Percentiles rank a stretch among this genome's conserved stretches.
Conservation (phyloP, 2,797 vertebrate genomes). For the Brachyrhaphis roseni region DNA sequence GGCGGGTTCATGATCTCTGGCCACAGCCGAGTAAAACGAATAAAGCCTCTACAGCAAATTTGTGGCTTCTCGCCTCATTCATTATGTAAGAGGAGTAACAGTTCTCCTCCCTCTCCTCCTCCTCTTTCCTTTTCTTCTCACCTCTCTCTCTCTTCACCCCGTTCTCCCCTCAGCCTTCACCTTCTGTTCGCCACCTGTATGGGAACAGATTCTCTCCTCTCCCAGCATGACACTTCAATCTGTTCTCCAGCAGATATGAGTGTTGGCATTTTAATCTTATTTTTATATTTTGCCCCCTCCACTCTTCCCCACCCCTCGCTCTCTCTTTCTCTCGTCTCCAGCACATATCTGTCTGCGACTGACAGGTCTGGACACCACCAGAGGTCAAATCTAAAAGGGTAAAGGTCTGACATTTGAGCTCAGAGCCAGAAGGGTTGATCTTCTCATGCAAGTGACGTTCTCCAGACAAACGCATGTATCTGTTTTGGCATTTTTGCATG, state of each 20-base stretch:
- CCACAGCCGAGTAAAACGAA: conserved; percentile 33
- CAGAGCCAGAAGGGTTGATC: conserved; percentile 55
- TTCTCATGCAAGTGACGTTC: conserved; percentile 44
- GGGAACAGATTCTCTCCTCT: conserved; percentile 74
- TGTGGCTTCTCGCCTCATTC: conserved; percentile 68
- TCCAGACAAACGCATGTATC: conserved; percentile 11
- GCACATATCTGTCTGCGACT: conserved; percentile 47
- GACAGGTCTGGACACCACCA: conserved; percentile 59
- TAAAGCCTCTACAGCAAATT: conserved; percentile 53
- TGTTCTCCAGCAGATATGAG: conserved; percentile 57
- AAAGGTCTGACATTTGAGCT: conserved; percentile 82
- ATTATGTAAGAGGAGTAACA: conserved; percentile 75
- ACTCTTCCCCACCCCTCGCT: background rate
- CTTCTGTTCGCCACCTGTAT: conserved; percentile 80
- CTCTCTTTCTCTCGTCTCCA: conserved; percentile 14
- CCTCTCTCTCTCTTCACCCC: conserved; percentile 39
- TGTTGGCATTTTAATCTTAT: conserved; percentile 49
- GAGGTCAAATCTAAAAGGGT: conserved; percentile 76
- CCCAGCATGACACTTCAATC: conserved; percentile 75
- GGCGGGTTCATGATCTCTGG: conserved; percentile 28
- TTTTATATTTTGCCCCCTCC: conserved; percentile 26
- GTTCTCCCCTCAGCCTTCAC: conserved; percentile 73
- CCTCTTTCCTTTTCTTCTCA: conserved; percentile 21
- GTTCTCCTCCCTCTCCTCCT: conserved; percentile 40
- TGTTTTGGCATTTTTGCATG: conserved; percentile 23